Evolutionary conservation across 1,140 invertebrate genomes (phyloP), one percentile per base, ranked within the genome.

Genomic region (Aphelenchoides avenae): DNA sequence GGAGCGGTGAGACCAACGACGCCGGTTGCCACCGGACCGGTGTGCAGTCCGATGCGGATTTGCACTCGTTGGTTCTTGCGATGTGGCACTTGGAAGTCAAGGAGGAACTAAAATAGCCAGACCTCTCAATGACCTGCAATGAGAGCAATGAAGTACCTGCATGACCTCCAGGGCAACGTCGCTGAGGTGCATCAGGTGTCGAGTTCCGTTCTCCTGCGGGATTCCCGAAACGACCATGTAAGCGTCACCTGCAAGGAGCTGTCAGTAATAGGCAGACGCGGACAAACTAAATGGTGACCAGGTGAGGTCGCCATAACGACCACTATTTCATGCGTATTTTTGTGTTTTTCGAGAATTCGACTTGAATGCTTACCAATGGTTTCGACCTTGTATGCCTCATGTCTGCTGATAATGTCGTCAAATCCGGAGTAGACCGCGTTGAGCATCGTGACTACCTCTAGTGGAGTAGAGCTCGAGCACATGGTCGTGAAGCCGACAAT

Each of bases 401-500:
- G 56, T 34, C 39, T 63, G 20, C 62, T 66, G 46, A 78, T 80
- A 18, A 76, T 43, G 15, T 75, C 68, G 58, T 79, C 78, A 61
- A 79, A 80, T 41, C 76, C 71, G 33, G 72, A 75, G 58, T 81
- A 80, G 11, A 58, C 56, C 31, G 78, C 26, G 36, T 69, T 66
- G 13, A 66, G 40, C 66, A 66, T 69, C 5, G 57, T 69, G n/a
- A 66, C 64, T 26, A 80, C 78, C 57, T 81, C 79, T 22, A 80
- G 61, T 0, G 79, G 78, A 22, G 60, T 66, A 7, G 75, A 77
- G 26, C 13, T 47, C 6, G 82, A 2, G 89, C 75, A 77, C 22
- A 78, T 49, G 1, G 54, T 75, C 13, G 87, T 86, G 74, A 93
- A 94, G 30, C 89, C 89, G 31, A 93, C 90, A 61, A 94, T 90